Conservation (phyloP, 2,888 invertebrate species). For the Pilophorus perplexus region DNA sequence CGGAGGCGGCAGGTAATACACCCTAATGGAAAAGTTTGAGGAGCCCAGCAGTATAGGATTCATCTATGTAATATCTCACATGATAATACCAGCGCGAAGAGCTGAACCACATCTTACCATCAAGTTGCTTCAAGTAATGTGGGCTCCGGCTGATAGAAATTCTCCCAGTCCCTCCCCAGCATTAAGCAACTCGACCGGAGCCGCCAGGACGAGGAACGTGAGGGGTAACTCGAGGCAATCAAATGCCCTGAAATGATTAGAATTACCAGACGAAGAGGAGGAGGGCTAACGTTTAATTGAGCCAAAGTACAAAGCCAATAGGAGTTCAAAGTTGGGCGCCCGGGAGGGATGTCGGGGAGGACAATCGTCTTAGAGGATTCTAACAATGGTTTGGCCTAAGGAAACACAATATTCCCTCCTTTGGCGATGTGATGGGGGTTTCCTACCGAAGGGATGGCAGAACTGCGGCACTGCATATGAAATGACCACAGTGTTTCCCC, state of each 20-base stretch:
- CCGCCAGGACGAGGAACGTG: not conserved
- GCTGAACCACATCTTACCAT: too few species aligned
- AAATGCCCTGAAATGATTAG: slow-evolving; percentile 40
- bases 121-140: too few species aligned
- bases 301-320: slow-evolving; percentile 41
- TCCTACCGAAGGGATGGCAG: not conserved
- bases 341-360: slow-evolving; percentile 21
- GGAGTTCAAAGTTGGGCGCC: slow-evolving; percentile 35
- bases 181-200: not conserved
- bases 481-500: slow-evolving; percentile 38
- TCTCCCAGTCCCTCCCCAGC: not conserved
- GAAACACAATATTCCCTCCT: slow-evolving; percentile 40
- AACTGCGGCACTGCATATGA: slow-evolving; percentile 33
- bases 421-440: not conserved
- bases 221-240: slow-evolving; percentile 35
- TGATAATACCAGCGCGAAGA: too few species aligned
- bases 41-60: too few species aligned
- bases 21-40: too few species aligned
- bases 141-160: slow-evolving; percentile 27
- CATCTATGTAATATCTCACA: too few species aligned
- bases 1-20: too few species aligned
- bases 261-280: slow-evolving; percentile 24
- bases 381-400: slow-evolving; percentile 40
- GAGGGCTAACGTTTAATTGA: slow-evolving; percentile 36
- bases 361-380: slow-evolving; percentile 42